Conservation (phyloP, 2,888 invertebrate genomes). For the Chironomus tentans region DNA sequence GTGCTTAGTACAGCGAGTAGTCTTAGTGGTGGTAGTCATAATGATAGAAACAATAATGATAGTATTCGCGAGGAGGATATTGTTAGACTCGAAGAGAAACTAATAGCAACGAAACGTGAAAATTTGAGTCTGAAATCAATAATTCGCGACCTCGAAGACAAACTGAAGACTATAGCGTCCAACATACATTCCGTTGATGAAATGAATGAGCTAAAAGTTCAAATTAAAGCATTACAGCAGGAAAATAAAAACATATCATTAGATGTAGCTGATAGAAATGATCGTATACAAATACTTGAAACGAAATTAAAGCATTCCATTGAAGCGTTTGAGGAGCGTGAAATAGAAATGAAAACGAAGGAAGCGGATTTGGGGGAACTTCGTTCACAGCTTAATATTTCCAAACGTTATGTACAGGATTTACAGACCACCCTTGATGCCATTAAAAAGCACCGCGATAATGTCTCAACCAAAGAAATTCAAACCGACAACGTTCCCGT, state of each 20-base stretch:
- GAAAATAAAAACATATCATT: slow-evolving; percentile 22
- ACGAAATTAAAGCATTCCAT: neutral
- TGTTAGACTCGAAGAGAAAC: slow-evolving; percentile 38
- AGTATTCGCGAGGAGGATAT: slow-evolving; percentile 33
- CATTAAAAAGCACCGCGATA: neutral
- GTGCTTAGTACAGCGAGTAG: slow-evolving; percentile 20
- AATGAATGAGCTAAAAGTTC: slow-evolving; percentile 15
- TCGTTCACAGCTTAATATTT: slow-evolving; percentile 1
- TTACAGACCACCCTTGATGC: neutral
- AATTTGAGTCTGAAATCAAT: slow-evolving; percentile 36
- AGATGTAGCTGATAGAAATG: slow-evolving; percentile 6
- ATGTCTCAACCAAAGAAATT: neutral
- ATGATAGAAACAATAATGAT: slow-evolving; percentile 28
- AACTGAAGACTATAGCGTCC: slow-evolving; percentile 22
- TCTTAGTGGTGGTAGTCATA: neutral
- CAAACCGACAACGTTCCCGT: neutral
- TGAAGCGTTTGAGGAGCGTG: neutral
- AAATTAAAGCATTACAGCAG: slow-evolving; percentile 7
- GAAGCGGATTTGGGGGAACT: slow-evolving; percentile 9
- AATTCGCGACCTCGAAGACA: slow-evolving; percentile 25
- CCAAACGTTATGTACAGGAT: neutral
- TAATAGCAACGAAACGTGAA: slow-evolving; percentile 38
- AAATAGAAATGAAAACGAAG: slow-evolving; percentile 7
- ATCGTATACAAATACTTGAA: slow-evolving; percentile 1
- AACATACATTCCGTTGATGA: slow-evolving; percentile 15